Conservation (phyloP, 2,888 invertebrate genomes). For the Lasioglossum leucozonium region DNA sequence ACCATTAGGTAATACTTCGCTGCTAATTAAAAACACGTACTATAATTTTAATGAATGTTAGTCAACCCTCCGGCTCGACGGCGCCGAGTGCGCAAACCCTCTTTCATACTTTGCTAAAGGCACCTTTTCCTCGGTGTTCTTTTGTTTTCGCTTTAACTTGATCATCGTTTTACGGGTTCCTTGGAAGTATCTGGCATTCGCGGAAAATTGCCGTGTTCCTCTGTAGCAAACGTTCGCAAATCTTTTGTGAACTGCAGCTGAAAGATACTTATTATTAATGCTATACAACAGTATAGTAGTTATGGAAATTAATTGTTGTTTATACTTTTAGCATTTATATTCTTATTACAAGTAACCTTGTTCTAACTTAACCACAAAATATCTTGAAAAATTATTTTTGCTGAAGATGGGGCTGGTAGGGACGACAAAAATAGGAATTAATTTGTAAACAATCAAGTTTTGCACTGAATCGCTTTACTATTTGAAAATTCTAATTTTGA, state of each 20-base stretch:
- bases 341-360: not conserved
- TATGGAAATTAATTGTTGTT: not conserved
- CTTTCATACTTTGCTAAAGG: not conserved
- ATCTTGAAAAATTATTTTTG: not conserved
- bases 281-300: not conserved
- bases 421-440: not conserved
- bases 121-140: not conserved
- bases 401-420: not conserved
- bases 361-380: not conserved
- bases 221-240: not conserved
- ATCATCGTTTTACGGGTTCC: not conserved
- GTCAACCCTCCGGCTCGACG: not conserved
- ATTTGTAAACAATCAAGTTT: too few species aligned
- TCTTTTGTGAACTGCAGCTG: not conserved
- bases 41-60: slow-evolving; percentile 1
- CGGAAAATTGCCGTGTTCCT: not conserved
- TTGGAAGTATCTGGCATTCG: not conserved
- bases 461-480: too few species aligned
- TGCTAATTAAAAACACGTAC: slow-evolving; percentile 12
- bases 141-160: not conserved
- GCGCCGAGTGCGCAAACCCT: not conserved
- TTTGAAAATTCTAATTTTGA: too few species aligned
- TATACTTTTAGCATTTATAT: not conserved
- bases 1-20: slow-evolving; percentile 1
- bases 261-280: not conserved